Base-by-base conservation (phyloP, 2,113 vertebrate genomes). In the Harpagus bidentatus region DNA sequence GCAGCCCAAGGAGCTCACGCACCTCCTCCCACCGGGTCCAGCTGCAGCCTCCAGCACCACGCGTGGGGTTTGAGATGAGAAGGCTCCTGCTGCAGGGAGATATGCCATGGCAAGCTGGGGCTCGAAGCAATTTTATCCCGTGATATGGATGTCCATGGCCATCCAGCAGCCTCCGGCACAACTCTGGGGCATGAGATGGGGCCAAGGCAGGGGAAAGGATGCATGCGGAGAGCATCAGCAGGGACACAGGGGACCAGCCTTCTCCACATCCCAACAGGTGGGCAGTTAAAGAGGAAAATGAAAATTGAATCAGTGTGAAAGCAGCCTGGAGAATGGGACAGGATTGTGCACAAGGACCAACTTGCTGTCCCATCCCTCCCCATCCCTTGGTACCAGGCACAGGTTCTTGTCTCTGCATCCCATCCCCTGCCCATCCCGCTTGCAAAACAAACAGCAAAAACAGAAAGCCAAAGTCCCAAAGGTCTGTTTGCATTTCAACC, bases 1-100 rank as follows among this genome's bases (percentile, higher is more conserved):
- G 0, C 1, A 0, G 78, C 71, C 58, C 3, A 1, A 38, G 47
- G 11, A 86, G 23, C 36, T n/a, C 56, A 20, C 3, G 0, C 0
- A 0, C 15, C 52, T 73, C 15, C n/a, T 36, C 13, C 9, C 1
- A 11, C 47, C 4, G 2, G 9, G 9, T 17, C 65, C 7, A 6
- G 50, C 23, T 5, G 0, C 82, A 59, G 36, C 26, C 50, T n/a
- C 56, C 6, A 4, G n/a, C 3, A 58, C 52, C 47, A 17, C 1
- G 0, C 0, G 1, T 2, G 4, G 3, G 55, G 15, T 6, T 76
- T 61, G 13, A 36, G 34, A 71, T 1, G 11, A 40, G 77, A 43
- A 52, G 21, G 40, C 4, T 91, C 59, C 86, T 36, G 58, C 25
- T 28, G 29, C 9, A 10, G 69, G 28, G 23, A 80, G 15, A 25